Conservation (phyloP, 1,140 invertebrate species). For the Colletes latitarsis region DNA sequence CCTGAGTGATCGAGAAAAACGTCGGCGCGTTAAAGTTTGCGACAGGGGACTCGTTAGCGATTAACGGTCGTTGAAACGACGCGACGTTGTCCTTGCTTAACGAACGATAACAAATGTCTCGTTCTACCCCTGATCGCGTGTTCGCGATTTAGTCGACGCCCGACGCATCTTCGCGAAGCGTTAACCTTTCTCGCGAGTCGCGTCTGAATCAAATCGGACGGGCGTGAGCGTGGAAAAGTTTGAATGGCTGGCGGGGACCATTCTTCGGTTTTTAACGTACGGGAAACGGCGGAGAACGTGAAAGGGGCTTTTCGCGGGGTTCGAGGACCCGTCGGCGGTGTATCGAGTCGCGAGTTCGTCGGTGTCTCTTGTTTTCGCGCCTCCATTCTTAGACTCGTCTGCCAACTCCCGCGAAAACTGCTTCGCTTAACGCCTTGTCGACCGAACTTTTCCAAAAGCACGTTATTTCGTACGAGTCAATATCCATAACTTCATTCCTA, state of each 20-base stretch:
- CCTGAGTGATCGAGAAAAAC: no score
- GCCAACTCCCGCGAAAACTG: no score
- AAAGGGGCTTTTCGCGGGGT: background rate
- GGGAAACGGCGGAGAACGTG: background rate
- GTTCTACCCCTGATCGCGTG: background rate
- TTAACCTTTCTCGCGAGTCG: constrained; percentile 14
- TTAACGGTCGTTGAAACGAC: constrained; percentile 45
- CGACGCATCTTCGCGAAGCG: constrained; percentile 9
- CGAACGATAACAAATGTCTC: constrained; percentile 36
- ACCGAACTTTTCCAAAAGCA: no score
- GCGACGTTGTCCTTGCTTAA: constrained; percentile 29
- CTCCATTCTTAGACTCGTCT: no score
- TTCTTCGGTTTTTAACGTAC: constrained; percentile 15
- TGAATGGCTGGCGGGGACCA: background rate
- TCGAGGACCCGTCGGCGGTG: background rate
- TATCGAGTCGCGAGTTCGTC: background rate
- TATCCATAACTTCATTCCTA: no score
- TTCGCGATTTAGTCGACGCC: constrained; percentile 21
- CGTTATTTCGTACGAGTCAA: no score
- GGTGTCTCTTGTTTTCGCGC: background rate
- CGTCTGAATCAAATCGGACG: background rate
- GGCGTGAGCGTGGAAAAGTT: constrained; percentile 4
- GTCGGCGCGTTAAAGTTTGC: no score
- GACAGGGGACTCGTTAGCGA: constrained; percentile 22
- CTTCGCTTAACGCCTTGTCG: no score